Evolutionary conservation across 2,888 invertebrate species (phyloP), one percentile per base, ranked within the genome.

Genomic region (Drosophila villosipedis): DNA sequence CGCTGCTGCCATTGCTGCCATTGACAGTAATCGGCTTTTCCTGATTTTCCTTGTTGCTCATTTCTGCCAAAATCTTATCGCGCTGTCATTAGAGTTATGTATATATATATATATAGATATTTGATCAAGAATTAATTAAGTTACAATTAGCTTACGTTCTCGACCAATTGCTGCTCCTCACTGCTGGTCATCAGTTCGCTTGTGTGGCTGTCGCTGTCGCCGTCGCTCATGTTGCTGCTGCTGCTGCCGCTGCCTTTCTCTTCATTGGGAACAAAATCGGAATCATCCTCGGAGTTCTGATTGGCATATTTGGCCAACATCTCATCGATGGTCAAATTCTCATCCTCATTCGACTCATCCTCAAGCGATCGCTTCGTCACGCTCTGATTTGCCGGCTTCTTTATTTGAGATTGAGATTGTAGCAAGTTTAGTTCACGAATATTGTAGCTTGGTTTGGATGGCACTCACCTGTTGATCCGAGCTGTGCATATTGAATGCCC

Each of bases 181-280:
- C 54, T 67, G 65, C 75, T 79, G 81, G 71, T 79, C 7, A 69
- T 54, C 12, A 70, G 67, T 4, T 83, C 84, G 59, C 85, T 83
- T 61, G 66, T 70, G n/a, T 64, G 50, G 33, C 73, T 73, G 7
- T 62, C 57, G 52, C 59, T 61, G 63, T 39, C 61, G 49, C 53
- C 7, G 7, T 47, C 22, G 25, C 47, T 47, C 43, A 1, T 73
- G 19, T 22, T 39, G 60, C 60, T 71, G 33, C 47, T 52, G 64
- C 69, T 78, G 28, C 55, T 66, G n/a, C 52, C 55, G 55, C 59
- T 78, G 16, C 67, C 78, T 0, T 55, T 69, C n/a, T 78, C 83
- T 19, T 84, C 83, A 9, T 83, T 68, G 19, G 92, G 92, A 63
- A 91, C 74, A 73, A 89, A 93, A 55, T 93, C 93, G 0, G 92